Percentiles rank a stretch among this genome's conserved stretches.
phyloP scores from a whole-genome alignment of 1,140 invertebrate genomes.

The Rhynchophorus ferrugineus region DNA sequence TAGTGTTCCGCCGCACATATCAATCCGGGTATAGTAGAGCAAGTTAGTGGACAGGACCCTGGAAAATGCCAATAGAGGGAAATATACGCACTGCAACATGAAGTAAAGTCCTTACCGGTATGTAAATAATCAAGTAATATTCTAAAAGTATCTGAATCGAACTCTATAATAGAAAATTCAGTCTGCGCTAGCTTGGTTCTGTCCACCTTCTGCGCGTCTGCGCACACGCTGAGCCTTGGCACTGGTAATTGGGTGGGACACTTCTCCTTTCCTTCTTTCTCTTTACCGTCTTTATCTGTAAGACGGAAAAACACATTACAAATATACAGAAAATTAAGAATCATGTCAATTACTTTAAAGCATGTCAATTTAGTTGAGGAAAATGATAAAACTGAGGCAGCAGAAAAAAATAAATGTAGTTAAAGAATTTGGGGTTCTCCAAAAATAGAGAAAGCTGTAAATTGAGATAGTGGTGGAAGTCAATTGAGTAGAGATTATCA shows the following conservation, averaged over 20 bases:
- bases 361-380: neutral
- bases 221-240: slow-evolving; percentile 82
- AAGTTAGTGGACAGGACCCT: slow-evolving; percentile 84
- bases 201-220: slow-evolving; percentile 89
- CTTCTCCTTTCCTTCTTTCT: slow-evolving; percentile 71
- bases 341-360: neutral
- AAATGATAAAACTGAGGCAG: no score
- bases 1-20: slow-evolving; percentile 93
- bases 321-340: neutral
- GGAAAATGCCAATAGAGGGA: no score
- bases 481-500: no score
- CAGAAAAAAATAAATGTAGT: no score
- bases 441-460: no score
- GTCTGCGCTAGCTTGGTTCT: slow-evolving; percentile 83
- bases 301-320: slow-evolving; percentile 5
- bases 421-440: no score
- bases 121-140: slow-evolving; percentile 86
- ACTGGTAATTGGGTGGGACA: slow-evolving; percentile 65
- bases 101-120: slow-evolving; percentile 46
- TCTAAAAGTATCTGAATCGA: slow-evolving; percentile 88
- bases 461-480: no score
- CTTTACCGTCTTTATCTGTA: slow-evolving; percentile 56
- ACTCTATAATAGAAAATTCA: slow-evolving; percentile 93
- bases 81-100: no score
- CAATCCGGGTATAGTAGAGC: slow-evolving; percentile 83